Base-by-base conservation (phyloP, 2,888 invertebrate genomes). In the Melinaea menophilus region DNA sequence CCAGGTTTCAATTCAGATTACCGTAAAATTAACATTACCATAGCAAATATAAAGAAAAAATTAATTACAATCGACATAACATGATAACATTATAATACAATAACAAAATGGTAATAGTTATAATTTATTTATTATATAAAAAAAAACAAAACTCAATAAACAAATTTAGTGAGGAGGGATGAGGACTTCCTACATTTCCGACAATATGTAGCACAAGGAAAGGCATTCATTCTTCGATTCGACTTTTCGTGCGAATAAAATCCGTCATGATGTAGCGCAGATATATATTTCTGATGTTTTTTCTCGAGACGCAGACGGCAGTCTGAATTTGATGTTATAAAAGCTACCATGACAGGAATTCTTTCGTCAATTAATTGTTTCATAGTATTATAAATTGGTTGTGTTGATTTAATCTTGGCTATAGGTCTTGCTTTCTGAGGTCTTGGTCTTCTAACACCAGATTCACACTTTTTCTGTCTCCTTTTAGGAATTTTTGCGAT, bases 201-300 rank as follows among this genome's bases (percentile, higher is more conserved):
- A 72, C 80, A 81, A 61, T 68, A 80, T 45, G 71, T 65, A 5
- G 73, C 68, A 72, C 79, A 80, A 12, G 79, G 74, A 70, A 71
- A 76, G 3, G 72, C 70, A 59, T 67, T 66, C 5, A 72, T 62
- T 64, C 65, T 71, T 62, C 68, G 70, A 65, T 70, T 70, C 11
- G 63, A 57, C 55, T 71, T 66, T 13, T 68, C 61, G 56, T 73
- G 72, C 51, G 73, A 69, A 51, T 51, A 51, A 51, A 31, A 51
- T 59, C 57, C 67, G 58, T 59, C 62, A 46, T 65, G 61, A 60
- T 66, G 64, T 47, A 65, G 55, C 34, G 69, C 62, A 54, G 74
- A 77, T 60, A 60, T 66, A 69, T 69, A 73, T 48, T 61, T 61
- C 13, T 71, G 60, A n/a, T 58, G 58, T 55, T 69, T 71, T 12